Percentiles rank a stretch among this genome's conserved stretches.
These are phyloP conservation scores for Lophius piscatorius DNA, from an alignment of 2,113 vertebrate genomes.

Conservation along the genomic window DNA sequence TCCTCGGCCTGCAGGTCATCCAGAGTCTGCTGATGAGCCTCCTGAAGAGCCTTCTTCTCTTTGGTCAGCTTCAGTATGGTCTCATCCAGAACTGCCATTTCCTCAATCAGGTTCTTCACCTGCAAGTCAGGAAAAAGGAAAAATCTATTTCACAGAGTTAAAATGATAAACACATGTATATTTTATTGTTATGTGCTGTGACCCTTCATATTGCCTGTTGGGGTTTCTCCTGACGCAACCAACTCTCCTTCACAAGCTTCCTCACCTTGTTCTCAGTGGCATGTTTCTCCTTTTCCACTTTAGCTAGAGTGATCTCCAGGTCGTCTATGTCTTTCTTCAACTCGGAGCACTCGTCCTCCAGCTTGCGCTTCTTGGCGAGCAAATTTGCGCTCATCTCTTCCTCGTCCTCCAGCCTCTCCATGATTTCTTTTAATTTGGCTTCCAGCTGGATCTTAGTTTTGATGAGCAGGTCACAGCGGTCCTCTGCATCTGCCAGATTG, in stretches of 20 bases:
- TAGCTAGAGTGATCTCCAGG: conserved; percentile 90
- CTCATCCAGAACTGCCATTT: conserved; percentile 91
- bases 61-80: conserved; percentile 88
- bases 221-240: conserved; percentile 1
- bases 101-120: conserved; percentile 95
- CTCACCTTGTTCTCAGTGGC: conserved; percentile 94
- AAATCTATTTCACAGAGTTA: background rate
- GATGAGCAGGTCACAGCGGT: conserved; percentile 92
- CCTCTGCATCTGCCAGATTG: conserved; percentile 91
- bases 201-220: conserved; percentile 4
- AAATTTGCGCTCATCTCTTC: conserved; percentile 89
- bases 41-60: conserved; percentile 92
- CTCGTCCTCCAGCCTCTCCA: conserved; percentile 90
- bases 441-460: conserved; percentile 94
- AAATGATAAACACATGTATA: background rate
- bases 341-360: conserved; percentile 92
- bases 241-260: background rate
- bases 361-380: conserved; percentile 87
- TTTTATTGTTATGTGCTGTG: background rate
- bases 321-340: conserved; percentile 96
- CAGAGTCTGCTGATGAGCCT: conserved; percentile 90
- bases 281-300: conserved; percentile 95
- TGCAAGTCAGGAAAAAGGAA: conserved; percentile 49
- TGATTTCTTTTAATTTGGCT: conserved; percentile 89
- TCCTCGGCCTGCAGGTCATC: conserved; percentile 93